Percentiles rank a stretch among this genome's conserved stretches.
phyloP scores from a whole-genome alignment of 2,113 vertebrate species.

The Pterocles orientalis region DNA sequence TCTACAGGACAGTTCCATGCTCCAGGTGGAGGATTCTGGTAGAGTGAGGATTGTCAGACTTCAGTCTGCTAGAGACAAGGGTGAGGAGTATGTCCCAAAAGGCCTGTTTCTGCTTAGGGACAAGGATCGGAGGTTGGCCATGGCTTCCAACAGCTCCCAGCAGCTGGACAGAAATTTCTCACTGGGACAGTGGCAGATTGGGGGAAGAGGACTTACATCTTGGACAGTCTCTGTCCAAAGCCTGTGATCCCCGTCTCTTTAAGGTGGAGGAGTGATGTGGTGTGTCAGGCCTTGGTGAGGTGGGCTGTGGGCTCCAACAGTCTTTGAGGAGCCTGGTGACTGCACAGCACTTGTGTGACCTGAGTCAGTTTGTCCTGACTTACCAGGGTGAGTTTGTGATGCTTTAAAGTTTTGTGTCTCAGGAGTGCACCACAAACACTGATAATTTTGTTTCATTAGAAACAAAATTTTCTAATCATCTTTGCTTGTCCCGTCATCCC shows the following conservation, averaged over 20 bases:
- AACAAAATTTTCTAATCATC: not conserved
- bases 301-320: not conserved
- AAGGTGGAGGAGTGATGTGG: not conserved
- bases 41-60: not conserved
- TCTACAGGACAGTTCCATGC: not conserved
- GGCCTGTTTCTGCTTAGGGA: not conserved
- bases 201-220: not conserved
- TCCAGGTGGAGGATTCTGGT: not conserved
- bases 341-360: accelerated
- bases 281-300: not conserved
- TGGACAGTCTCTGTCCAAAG: not conserved
- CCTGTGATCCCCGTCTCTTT: accelerated
- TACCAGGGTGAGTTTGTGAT: not conserved
- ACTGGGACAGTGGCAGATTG: not conserved
- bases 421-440: not conserved
- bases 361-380: not conserved
- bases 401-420: not conserved
- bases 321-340: not conserved
- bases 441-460: not conserved
- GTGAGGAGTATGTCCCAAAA: not conserved
- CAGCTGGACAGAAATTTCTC: not conserved
- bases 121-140: not conserved
- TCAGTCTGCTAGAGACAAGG: not conserved
- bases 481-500: not conserved
- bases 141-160: not conserved